Evolutionary conservation across 2,113 vertebrate genomes (phyloP), one percentile per base, ranked within the genome.

Genomic region (Cyanistes caeruleus): DNA sequence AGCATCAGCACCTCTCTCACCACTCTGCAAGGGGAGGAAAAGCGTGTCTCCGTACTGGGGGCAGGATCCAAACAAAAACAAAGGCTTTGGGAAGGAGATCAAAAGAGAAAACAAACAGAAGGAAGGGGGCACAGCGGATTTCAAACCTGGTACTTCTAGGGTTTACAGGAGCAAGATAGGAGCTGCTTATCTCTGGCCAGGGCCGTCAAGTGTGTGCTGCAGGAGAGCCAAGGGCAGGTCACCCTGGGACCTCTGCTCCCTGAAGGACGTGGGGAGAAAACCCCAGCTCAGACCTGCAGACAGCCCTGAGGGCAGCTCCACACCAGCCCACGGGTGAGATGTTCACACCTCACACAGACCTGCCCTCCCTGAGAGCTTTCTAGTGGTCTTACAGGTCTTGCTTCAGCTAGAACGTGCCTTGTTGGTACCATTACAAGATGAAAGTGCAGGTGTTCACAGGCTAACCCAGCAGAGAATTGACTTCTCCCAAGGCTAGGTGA

Each of bases 201-300:
- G 4, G 22, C 24, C 6, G 13, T 12, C 20, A 24, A 53, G 23
- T 3, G 2, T 0, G 1, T 1, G 5, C 41, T n/a, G 24, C 0
- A 1, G n/a, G 13, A 76, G 9, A 49, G 43, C 15, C 84, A 15
- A 25, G 46, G 30, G 19, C 62, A 63, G 28, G 18, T 15, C n/a
- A 33, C 9, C 2, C 56, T 6, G 16, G 27, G 4, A 37, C 9
- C 22, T 37, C 15, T 1, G 49, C 10, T 23, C 30, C 44, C 44
- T 2, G 1, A 31, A 35, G 46, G 15, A 28, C 58, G 24, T 0
- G 12, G n/a, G n/a, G 12, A 30, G 20, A 51, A 88, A 68, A 7
- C 2, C 8, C 44, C 31, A 27, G 31, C 2, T 10, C 1, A 4
- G 49, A 52, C 33, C 14, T 44, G 39, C 18, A 87, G 77, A 70